Conservation (phyloP, 1,140 invertebrate genomes). For the Leptinotarsa defecta region DNA sequence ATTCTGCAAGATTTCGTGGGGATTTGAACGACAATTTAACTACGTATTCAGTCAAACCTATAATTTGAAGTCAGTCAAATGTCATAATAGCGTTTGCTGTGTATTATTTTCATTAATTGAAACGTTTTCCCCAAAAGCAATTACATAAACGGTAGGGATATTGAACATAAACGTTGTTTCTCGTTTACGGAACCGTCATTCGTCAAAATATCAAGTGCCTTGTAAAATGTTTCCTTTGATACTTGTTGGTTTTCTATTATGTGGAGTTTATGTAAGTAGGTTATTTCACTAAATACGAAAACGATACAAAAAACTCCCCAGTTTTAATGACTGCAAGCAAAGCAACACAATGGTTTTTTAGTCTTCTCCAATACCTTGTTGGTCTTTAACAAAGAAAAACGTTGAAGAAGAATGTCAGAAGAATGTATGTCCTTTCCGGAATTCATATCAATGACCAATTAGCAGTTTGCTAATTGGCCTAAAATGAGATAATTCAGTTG, state of each 20-base stretch:
- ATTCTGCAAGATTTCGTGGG: no score
- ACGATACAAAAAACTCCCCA: background rate
- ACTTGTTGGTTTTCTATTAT: conserved; percentile 3
- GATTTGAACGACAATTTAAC: no score
- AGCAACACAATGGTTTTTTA: no score
- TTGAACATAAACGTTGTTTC: background rate
- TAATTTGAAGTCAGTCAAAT: background rate
- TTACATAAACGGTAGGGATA: background rate
- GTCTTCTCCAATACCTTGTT: no score
- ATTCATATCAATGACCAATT: no score
- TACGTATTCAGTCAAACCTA: background rate
- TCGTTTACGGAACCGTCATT: no score
- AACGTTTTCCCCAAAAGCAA: background rate
- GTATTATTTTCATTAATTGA: conserved; percentile 1
- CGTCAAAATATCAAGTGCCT: no score
- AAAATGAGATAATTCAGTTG: no score
- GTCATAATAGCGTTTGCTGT: background rate
- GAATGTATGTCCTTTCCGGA: no score
- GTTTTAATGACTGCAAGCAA: background rate
- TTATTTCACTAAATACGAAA: background rate
- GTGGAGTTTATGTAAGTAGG: background rate
- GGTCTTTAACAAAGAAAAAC: no score
- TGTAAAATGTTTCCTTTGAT: background rate
- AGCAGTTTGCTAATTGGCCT: no score
- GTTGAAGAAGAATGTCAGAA: no score